Conservation (phyloP, 2,113 vertebrate genomes). For the Pionites leucogaster region DNA sequence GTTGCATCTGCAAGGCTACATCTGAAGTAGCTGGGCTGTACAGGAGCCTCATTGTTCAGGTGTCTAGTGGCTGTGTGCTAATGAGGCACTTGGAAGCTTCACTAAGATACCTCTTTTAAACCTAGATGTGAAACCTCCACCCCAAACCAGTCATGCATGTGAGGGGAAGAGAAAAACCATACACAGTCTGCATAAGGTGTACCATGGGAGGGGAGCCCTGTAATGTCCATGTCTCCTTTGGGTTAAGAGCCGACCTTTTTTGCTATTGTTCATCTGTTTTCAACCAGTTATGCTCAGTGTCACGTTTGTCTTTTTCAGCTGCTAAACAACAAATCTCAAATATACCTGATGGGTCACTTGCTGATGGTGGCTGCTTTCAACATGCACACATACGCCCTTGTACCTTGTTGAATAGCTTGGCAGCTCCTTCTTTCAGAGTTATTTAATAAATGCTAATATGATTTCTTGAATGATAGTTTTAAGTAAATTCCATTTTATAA, state of each 20-base stretch:
- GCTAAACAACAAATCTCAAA: neutral
- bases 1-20: neutral
- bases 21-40: neutral
- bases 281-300: neutral
- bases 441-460: neutral
- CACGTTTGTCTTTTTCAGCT: neutral
- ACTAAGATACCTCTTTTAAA: neutral
- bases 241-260: neutral
- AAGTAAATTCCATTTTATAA: neutral
- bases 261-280: neutral
- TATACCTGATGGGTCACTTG: neutral
- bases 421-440: neutral
- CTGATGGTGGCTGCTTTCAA: neutral
- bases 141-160: rapidly evolving
- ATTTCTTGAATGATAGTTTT: neutral
- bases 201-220: too few species aligned
- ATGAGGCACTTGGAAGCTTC: neutral
- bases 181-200: neutral
- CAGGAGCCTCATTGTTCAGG: neutral
- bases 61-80: neutral
- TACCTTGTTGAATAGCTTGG: neutral
- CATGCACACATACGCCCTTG: neutral
- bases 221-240: neutral
- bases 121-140: neutral
- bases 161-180: neutral